These are phyloP conservation scores for Lophotriccus pileatus DNA, from an alignment of 2,797 vertebrate species.

Conservation along the genomic window DNA sequence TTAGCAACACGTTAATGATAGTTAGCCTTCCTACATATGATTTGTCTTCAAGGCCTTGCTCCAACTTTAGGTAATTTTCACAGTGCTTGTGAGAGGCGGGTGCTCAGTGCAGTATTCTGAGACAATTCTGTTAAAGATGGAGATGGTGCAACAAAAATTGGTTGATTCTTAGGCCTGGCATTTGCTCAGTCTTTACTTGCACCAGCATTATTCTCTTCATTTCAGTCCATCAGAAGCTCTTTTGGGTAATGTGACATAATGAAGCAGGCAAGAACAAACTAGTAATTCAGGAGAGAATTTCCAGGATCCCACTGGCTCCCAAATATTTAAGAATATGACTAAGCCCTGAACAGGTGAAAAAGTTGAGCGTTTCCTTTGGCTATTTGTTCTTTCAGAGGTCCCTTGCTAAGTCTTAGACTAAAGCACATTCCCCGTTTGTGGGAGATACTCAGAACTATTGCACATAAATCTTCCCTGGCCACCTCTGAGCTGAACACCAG, in stretches of 20 bases:
- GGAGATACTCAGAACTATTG: fast-evolving
- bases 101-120: not conserved
- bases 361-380: not conserved
- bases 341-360: not conserved
- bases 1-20: slow-evolving; percentile 23
- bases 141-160: not conserved
- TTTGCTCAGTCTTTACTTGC: not conserved
- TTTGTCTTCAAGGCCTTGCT: not conserved
- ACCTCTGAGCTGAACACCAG: not conserved
- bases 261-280: not conserved
- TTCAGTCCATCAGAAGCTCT: not conserved
- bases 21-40: slow-evolving; percentile 1
- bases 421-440: not conserved
- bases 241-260: not conserved
- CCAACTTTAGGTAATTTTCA: not conserved
- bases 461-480: not conserved
- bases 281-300: not conserved
- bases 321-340: not conserved
- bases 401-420: not conserved
- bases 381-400: not conserved
- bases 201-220: not conserved
- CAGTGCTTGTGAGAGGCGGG: not conserved
- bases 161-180: not conserved
- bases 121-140: not conserved
- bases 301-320: not conserved